These are phyloP conservation scores for Hirundo rustica DNA, from an alignment of 2,797 vertebrate genomes.

Conservation along the genomic window DNA sequence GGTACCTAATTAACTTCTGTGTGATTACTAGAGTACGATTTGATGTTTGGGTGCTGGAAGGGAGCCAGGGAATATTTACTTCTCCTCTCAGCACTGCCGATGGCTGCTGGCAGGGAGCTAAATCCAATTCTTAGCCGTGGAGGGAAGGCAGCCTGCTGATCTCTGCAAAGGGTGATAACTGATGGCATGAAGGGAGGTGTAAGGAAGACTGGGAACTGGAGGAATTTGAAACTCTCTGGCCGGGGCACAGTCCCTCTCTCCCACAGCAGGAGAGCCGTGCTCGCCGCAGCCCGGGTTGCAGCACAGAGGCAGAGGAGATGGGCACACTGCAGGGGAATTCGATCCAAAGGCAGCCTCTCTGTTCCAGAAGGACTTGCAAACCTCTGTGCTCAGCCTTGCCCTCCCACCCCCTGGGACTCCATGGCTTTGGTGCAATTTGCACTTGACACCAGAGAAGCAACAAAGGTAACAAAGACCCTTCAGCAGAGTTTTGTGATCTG, in stretches of 20 bases:
- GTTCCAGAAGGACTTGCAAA: neutral
- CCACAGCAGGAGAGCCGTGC: neutral
- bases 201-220: neutral
- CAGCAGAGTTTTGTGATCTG: neutral
- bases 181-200: neutral
- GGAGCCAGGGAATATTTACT: neutral
- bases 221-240: conserved; percentile 27
- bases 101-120: conserved; percentile 59
- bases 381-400: neutral
- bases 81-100: neutral
- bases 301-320: neutral
- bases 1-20: neutral
- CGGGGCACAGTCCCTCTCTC: neutral
- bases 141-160: neutral
- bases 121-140: conserved; percentile 11
- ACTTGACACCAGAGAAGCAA: neutral
- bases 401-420: accelerated
- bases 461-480: neutral
- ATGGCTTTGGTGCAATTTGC: neutral
- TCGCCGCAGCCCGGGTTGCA: neutral
- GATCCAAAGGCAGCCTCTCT: neutral
- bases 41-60: neutral
- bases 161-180: conserved; percentile 29
- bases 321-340: neutral
- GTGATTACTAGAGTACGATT: neutral